Evolutionary conservation across 2,797 vertebrate genomes (phyloP).

Genomic region (Lophius americanus): DNA sequence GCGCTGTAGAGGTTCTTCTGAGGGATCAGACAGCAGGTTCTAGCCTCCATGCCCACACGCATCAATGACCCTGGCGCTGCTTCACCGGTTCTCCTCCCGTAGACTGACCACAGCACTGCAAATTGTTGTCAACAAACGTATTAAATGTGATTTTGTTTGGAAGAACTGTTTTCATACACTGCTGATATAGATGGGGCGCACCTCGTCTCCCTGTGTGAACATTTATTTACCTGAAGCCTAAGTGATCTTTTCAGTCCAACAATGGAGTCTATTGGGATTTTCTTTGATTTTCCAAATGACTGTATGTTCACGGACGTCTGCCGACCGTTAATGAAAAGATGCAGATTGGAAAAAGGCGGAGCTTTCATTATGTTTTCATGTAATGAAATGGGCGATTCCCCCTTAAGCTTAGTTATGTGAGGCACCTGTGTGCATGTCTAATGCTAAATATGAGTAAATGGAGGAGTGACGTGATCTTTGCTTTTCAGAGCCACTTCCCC

Average conservation of each 20-base stretch:
- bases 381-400: constrained; percentile 37
- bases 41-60: no score
- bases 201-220: background rate
- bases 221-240: background rate
- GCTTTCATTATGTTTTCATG: constrained; percentile 31
- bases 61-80: no score
- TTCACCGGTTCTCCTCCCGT: no score
- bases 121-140: background rate
- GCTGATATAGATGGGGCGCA: background rate
- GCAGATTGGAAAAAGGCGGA: no score
- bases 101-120: no score
- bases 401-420: constrained; percentile 23
- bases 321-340: background rate
- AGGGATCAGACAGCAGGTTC: no score
- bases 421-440: constrained; percentile 55
- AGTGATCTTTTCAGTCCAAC: background rate
- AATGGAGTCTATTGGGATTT: background rate
- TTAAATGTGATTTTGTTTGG: no score
- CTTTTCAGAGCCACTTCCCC: constrained; percentile 66
- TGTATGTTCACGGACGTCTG: background rate
- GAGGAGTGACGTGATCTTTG: constrained; percentile 75
- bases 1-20: no score
- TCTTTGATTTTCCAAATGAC: constrained; percentile 2
- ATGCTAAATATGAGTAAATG: constrained; percentile 61
- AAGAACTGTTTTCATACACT: no score